phyloP scores from a whole-genome alignment of 2,888 invertebrate genomes.

The Panopea generosa region DNA sequence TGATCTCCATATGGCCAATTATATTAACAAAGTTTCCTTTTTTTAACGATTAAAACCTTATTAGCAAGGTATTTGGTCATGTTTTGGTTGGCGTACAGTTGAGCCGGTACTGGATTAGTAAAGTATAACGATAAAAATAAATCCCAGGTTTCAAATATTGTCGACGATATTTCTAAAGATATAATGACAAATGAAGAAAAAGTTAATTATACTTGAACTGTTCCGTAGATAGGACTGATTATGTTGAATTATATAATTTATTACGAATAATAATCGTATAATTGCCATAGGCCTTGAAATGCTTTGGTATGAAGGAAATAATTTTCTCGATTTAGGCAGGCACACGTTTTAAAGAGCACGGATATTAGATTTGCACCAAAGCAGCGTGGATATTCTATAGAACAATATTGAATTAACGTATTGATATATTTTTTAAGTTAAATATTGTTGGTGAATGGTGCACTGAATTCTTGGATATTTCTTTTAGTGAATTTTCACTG shows the following conservation, averaged over 20 bases:
- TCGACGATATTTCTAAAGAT: not conserved
- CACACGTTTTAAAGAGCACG: too few relatives aligned
- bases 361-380: too few relatives aligned
- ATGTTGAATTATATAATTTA: slow-evolving; percentile 11
- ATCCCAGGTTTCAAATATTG: not conserved
- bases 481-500: too few relatives aligned
- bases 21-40: not conserved
- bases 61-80: not conserved
- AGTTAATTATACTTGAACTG: slow-evolving; percentile 5
- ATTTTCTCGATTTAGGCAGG: too few relatives aligned
- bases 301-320: too few relatives aligned
- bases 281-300: not conserved
- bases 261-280: not conserved
- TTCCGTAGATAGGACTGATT: slow-evolving; percentile 3
- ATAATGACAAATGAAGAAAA: slow-evolving; percentile 13
- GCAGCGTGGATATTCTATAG: too few relatives aligned
- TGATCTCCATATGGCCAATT: too few relatives aligned
- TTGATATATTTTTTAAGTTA: too few relatives aligned
- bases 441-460: too few relatives aligned
- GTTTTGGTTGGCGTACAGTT: slow-evolving; percentile 1
- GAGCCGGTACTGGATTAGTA: slow-evolving; percentile 2
- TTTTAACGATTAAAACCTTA: slow-evolving; percentile 5
- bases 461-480: too few relatives aligned
- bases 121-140: not conserved
- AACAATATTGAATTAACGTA: too few relatives aligned